phyloP scores from a whole-genome alignment of 2,797 vertebrate genomes.

The Cynopterus sphinx region DNA sequence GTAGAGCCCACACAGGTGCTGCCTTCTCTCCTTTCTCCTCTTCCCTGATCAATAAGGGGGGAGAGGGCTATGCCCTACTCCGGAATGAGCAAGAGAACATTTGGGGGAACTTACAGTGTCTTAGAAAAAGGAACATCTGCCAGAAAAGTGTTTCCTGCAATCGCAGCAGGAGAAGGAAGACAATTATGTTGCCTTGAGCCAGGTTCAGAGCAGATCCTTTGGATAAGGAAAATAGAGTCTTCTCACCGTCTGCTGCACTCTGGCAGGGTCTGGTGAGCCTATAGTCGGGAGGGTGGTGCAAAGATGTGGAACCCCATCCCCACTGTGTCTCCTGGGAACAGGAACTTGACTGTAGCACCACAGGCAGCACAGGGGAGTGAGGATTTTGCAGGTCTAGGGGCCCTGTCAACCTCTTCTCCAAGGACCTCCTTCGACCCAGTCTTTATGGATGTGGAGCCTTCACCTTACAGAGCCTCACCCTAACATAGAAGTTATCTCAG shows the following conservation, averaged over 20 bases:
- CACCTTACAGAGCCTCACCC: not conserved
- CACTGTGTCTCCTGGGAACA: not conserved
- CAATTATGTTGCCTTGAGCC: too few relatives aligned
- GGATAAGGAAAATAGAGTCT: not conserved
- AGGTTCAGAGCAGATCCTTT: not conserved
- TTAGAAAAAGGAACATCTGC: not conserved
- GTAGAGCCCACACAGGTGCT: not conserved
- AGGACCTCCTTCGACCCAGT: too few relatives aligned
- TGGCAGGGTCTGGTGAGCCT: not conserved
- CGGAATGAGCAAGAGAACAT: not conserved
- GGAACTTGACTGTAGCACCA: not conserved
- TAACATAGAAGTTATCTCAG: not conserved
- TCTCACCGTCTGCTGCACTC: not conserved
- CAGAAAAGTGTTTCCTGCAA: not conserved
- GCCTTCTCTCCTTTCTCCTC: not conserved
- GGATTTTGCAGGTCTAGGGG: not conserved
- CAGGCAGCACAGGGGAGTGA: not conserved
- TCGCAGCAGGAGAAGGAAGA: not conserved
- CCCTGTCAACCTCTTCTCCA: not conserved
- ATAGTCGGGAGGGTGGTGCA: rapidly evolving
- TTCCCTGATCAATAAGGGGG: not conserved
- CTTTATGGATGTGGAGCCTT: not conserved
- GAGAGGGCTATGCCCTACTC: not conserved
- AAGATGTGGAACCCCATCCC: not conserved
- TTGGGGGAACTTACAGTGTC: not conserved